These are phyloP conservation scores for Apodemia zela DNA, from an alignment of 2,888 invertebrate species.

Conservation along the genomic window DNA sequence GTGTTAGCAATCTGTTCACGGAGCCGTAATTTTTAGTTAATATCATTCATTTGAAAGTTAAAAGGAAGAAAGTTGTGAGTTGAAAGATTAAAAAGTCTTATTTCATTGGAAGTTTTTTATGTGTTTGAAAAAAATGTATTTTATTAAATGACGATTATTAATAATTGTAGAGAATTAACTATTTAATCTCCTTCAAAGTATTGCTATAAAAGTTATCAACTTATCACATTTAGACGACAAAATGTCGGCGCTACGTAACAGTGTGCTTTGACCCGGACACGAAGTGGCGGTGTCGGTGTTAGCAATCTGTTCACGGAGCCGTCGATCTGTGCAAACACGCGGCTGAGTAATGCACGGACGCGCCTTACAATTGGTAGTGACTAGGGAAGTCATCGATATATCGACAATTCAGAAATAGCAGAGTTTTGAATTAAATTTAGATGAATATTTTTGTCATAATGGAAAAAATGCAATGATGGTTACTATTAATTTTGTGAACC, in stretches of 20 bases:
- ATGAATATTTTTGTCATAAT: too few relatives aligned
- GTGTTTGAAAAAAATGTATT: too few relatives aligned
- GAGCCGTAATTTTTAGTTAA: constrained; percentile 37
- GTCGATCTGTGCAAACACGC: constrained; percentile 72
- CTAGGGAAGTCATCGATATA: background rate
- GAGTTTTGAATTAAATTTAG: background rate
- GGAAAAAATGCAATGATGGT: too few relatives aligned
- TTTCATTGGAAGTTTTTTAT: too few relatives aligned
- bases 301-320: constrained; percentile 63
- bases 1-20: constrained; percentile 61
- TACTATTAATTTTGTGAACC: too few relatives aligned
- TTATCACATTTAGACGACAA: constrained; percentile 17
- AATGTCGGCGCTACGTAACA: constrained; percentile 20
- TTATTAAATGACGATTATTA: too few relatives aligned
- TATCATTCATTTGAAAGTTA: too few relatives aligned
- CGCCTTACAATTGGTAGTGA: constrained; percentile 61
- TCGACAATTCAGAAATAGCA: background rate
- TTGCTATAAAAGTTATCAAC: constrained; percentile 20
- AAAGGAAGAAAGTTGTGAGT: too few relatives aligned
- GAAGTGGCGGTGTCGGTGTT: constrained; percentile 38
- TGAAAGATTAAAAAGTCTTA: too few relatives aligned
- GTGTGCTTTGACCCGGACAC: constrained; percentile 65
- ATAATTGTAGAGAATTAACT: too few relatives aligned
- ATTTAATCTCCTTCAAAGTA: too few relatives aligned
- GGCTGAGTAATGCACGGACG: constrained; percentile 71